Conservation (phyloP, 2,888 invertebrate genomes). For the Caenorhabditis sulstoni region DNA sequence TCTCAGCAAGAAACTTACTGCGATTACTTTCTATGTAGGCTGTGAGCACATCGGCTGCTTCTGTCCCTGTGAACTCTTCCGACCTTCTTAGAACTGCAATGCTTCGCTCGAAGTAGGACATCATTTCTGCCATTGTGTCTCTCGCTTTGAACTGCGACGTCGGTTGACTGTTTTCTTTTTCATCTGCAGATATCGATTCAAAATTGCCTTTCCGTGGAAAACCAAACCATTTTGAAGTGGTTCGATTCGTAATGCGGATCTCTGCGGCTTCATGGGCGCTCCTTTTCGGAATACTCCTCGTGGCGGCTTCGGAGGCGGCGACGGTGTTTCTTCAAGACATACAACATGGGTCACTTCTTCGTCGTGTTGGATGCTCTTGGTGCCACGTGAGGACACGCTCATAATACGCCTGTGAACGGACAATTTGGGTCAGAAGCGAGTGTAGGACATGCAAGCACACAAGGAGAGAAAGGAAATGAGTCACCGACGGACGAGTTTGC, state of each 20-base stretch:
- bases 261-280: conserved; percentile 60
- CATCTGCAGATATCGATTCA: conserved; percentile 23
- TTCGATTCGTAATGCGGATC: conserved; percentile 53
- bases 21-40: conserved; percentile 42
- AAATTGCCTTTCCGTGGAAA: background rate
- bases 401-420: conserved; percentile 39
- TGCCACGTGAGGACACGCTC: conserved; percentile 24
- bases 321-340: conserved; percentile 36
- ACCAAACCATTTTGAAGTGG: conserved; percentile 30
- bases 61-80: conserved; percentile 55
- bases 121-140: conserved; percentile 49
- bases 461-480: background rate
- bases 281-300: conserved; percentile 46
- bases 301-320: conserved; percentile 59
- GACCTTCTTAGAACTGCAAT: conserved; percentile 28
- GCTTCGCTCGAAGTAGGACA: conserved; percentile 53
- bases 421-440: conserved; percentile 11
- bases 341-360: conserved; percentile 33
- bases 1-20: conserved; percentile 44
- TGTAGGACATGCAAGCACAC: conserved; percentile 42
- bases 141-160: conserved; percentile 46
- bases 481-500: background rate
- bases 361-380: conserved; percentile 7
- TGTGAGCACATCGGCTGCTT: conserved; percentile 54
- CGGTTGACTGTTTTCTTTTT: conserved; percentile 46